These are phyloP conservation scores for Ceratina japonica DNA, from an alignment of 1,140 invertebrate species.

Conservation along the genomic window DNA sequence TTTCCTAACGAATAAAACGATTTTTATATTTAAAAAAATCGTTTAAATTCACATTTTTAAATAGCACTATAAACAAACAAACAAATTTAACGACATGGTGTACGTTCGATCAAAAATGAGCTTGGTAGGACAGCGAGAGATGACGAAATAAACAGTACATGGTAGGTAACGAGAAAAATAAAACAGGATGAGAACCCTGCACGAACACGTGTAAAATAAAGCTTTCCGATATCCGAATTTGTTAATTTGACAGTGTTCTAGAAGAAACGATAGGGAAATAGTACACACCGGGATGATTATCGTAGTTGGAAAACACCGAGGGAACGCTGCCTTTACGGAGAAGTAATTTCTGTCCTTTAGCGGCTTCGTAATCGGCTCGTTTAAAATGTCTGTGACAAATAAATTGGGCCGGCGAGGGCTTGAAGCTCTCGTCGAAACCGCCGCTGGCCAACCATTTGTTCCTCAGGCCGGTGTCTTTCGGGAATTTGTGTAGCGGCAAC, in stretches of 20 bases:
- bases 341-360: slow-evolving; percentile 81
- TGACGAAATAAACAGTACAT: neutral
- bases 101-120: no score
- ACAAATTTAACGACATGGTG: no score
- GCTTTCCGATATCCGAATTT: slow-evolving; percentile 11
- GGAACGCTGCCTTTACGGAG: slow-evolving; percentile 80
- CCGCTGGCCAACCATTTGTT: slow-evolving; percentile 79
- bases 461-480: slow-evolving; percentile 75
- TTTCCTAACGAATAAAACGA: neutral
- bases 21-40: no score
- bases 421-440: slow-evolving; percentile 77
- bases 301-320: slow-evolving; percentile 76
- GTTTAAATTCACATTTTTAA: no score
- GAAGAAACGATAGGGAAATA: neutral
- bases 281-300: slow-evolving; percentile 70
- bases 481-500: slow-evolving; percentile 81
- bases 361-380: slow-evolving; percentile 82
- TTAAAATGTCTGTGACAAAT: slow-evolving; percentile 84
- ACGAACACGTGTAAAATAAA: slow-evolving; percentile 14
- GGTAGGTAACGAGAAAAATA: slow-evolving; percentile 1
- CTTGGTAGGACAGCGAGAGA: no score
- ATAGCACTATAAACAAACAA: no score
- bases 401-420: slow-evolving; percentile 80
- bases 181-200: neutral
- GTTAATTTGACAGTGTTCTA: neutral